Base-by-base conservation (phyloP, 2,113 vertebrate genomes). In the Rhodinocichla rosea region DNA sequence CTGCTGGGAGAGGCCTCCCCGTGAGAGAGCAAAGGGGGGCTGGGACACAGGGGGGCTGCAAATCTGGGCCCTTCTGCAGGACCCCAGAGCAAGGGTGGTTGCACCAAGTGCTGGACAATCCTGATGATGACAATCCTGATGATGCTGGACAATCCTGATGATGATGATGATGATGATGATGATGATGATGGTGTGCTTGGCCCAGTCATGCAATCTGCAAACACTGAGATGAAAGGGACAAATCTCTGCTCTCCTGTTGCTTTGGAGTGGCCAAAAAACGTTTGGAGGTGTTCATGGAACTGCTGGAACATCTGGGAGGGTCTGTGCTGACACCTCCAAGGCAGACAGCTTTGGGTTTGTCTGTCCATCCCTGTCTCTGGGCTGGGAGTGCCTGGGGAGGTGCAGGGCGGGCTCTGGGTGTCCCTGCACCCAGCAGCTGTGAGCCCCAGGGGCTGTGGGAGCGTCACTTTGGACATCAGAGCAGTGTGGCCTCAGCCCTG, bases 401-500 rank as follows among this genome's bases (percentile, higher is more conserved):
- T 1, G 2, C 22, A 32, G 24, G 40, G 6, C 0, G 0, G 10
- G 6, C 2, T 1, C 47, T 26, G 44, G 22, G 18, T 6, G 1
- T 47, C 65, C 55, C 53, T 62, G 55, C 37, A 21, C 13, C 10
- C 39, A 44, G 52, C 59, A 73, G 55, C 59, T 78, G 63, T 27
- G 44, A 6, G 7, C 40, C 52, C 44, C 2, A 1, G 1, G 6
- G 11, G 6, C 15, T 33, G 52, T 3, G 16, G 50, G 16, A n/a
- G 39, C 13, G 45, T 18, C 14, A 6, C 9, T 56, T 49, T 2
- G 21, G 27, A 9, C 11, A 16, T 5, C 3, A 14, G 57, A 73
- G 57, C 2, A 1, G 15, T 3, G 63, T 9, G 27, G 22, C 33
- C 77, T 59, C 24, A 24, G 17, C 15, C 45, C 35, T 9, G 10